Percentiles rank a stretch among this genome's conserved stretches.
phyloP scores from a whole-genome alignment of 2,113 vertebrate species.

The Corythornis cristatus region DNA sequence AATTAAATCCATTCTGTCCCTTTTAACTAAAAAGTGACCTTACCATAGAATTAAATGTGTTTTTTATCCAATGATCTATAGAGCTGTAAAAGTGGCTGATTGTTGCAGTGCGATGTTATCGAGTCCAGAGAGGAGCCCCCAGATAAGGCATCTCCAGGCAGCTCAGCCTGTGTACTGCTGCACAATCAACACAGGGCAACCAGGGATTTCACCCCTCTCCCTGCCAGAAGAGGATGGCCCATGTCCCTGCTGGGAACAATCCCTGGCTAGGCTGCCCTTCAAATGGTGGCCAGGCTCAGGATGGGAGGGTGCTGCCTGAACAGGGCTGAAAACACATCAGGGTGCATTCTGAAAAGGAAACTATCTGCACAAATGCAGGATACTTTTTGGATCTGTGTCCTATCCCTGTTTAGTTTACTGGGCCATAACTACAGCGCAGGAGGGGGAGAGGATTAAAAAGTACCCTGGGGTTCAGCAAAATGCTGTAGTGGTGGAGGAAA shows the following conservation, averaged over 20 bases:
- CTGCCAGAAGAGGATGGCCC: neutral
- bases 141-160: neutral
- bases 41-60: constrained; percentile 56
- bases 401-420: neutral
- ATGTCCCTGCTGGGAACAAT: neutral
- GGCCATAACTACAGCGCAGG: neutral
- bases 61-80: constrained; percentile 48
- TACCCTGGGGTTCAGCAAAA: neutral
- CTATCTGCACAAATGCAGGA: neutral
- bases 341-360: neutral
- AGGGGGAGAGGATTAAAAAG: neutral
- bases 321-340: neutral
- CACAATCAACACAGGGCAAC: neutral
- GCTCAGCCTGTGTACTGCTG: neutral
- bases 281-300: neutral
- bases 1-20: constrained; percentile 64
- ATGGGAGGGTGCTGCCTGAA: neutral
- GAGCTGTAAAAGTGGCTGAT: constrained; percentile 42
- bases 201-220: neutral
- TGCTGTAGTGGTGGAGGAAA: neutral
- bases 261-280: neutral
- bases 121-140: neutral
- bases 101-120: neutral
- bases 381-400: neutral
- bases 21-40: constrained; percentile 70